Evolutionary conservation across 2,797 vertebrate species (phyloP).

Genomic region (Pterois miles): DNA sequence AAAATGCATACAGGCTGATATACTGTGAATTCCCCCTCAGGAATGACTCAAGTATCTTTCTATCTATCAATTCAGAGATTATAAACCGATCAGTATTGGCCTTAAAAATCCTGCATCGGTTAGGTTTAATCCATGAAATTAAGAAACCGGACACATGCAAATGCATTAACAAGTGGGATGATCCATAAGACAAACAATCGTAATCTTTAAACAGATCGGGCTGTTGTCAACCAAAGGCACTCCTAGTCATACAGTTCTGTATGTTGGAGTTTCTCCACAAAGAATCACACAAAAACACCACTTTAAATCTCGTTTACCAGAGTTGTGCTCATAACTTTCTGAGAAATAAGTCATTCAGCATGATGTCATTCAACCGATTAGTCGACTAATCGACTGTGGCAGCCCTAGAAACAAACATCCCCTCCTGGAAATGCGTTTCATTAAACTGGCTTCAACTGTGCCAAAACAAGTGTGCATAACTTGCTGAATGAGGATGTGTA

Average conservation of each 20-base stretch:
- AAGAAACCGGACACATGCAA: not conserved
- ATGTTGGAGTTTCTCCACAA: no score
- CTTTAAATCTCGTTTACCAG: no score
- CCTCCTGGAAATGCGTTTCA: conserved; percentile 9
- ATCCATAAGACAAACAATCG: not conserved
- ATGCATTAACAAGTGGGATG: not conserved
- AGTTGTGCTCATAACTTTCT: no score
- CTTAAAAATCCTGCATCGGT: not conserved
- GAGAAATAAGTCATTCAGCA: no score
- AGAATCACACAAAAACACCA: no score
- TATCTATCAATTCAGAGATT: no score
- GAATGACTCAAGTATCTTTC: no score
- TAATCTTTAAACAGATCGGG: not conserved
- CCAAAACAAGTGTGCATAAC: conserved; percentile 12
- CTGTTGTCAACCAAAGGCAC: no score
- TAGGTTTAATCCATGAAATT: not conserved
- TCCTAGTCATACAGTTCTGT: no score
- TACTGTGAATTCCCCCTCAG: no score
- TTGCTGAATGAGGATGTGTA: not conserved
- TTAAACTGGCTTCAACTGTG: not conserved
- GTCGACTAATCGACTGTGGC: no score
- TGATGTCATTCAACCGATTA: no score
- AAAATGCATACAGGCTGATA: not conserved
- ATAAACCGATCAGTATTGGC: not conserved
- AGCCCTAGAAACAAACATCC: not conserved